These are phyloP conservation scores for Agonopterix arenella DNA, from an alignment of 2,888 invertebrate species.

Conservation along the genomic window DNA sequence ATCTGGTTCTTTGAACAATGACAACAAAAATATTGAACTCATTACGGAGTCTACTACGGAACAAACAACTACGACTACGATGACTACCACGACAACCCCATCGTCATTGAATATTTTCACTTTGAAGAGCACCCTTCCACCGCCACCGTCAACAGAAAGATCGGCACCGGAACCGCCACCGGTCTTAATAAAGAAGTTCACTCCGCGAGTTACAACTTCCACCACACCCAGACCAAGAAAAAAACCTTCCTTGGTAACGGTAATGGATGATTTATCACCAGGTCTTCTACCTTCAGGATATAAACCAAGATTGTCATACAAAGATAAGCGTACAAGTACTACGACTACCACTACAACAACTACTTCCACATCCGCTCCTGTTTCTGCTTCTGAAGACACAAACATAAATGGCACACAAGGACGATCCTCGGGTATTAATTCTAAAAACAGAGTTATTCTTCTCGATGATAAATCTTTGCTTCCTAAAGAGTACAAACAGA, in stretches of 20 bases:
- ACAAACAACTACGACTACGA: constrained; percentile 36
- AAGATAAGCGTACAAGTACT: constrained; percentile 72
- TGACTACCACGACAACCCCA: constrained; percentile 39
- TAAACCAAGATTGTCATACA: constrained; percentile 69
- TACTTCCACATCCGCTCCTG: constrained; percentile 13
- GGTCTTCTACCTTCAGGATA: constrained; percentile 81
- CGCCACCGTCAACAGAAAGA: constrained; percentile 65
- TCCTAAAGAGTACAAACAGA: constrained; percentile 74
- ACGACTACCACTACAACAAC: constrained; percentile 25
- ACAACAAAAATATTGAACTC: constrained; percentile 81
- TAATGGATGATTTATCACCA: constrained; percentile 76
- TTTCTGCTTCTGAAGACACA: constrained; percentile 28
- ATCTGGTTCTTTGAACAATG: constrained; percentile 82
- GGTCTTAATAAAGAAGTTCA: constrained; percentile 81
- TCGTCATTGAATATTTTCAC: constrained; percentile 64
- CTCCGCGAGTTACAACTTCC: constrained; percentile 61
- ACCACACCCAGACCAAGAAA: constrained; percentile 65
- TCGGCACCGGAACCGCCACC: constrained; percentile 77
- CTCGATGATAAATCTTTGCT: constrained; percentile 73
- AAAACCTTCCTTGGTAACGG: constrained; percentile 59
- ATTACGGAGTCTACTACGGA: constrained; percentile 76
- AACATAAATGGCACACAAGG: constrained; percentile 61
- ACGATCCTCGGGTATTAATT: constrained; percentile 70
- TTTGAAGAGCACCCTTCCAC: constrained; percentile 60
- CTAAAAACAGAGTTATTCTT: constrained; percentile 76